Evolutionary conservation across 2,888 invertebrate genomes (phyloP).

Genomic region (Leptarthrus brevirostris): DNA sequence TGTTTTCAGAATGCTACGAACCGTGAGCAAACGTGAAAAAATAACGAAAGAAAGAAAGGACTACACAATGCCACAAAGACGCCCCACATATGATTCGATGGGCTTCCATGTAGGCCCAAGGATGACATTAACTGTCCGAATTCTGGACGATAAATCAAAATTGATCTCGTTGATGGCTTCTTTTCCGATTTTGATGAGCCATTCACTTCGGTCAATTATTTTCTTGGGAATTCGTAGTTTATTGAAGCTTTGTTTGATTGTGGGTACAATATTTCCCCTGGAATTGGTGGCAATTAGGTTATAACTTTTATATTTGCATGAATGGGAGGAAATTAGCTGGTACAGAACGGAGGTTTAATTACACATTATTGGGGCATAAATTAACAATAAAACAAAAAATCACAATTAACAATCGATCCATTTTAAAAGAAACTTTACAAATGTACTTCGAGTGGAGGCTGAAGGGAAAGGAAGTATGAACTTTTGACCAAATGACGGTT

Average conservation of each 20-base stretch:
- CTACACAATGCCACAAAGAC: conserved; percentile 17
- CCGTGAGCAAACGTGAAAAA: neutral
- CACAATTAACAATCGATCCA: too few relatives aligned
- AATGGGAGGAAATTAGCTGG: neutral
- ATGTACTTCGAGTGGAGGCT: too few relatives aligned
- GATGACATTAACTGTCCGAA: conserved; percentile 47
- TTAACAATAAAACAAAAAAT: too few relatives aligned
- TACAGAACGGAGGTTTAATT: too few relatives aligned
- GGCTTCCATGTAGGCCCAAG: conserved; percentile 40
- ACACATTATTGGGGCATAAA: too few relatives aligned
- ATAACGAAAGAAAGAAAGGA: neutral
- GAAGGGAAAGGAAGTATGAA: too few relatives aligned
- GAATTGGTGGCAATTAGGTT: neutral
- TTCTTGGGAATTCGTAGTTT: conserved; percentile 39
- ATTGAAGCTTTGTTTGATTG: conserved; percentile 24
- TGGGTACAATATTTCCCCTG: neutral
- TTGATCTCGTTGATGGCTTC: conserved; percentile 47
- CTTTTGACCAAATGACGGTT: too few relatives aligned
- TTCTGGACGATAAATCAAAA: conserved; percentile 47
- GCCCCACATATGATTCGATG: conserved; percentile 1
- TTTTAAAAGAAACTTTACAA: too few relatives aligned
- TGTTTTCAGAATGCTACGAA: conserved; percentile 16
- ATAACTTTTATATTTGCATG: neutral
- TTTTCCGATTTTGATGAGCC: conserved; percentile 42
- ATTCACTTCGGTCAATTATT: conserved; percentile 40